A percentile compares a stretch with the other conserved stretches of the same genome.
These are phyloP conservation scores for Amphiduros pacificus DNA, from an alignment of 2,888 invertebrate genomes.

Conservation along the genomic window DNA sequence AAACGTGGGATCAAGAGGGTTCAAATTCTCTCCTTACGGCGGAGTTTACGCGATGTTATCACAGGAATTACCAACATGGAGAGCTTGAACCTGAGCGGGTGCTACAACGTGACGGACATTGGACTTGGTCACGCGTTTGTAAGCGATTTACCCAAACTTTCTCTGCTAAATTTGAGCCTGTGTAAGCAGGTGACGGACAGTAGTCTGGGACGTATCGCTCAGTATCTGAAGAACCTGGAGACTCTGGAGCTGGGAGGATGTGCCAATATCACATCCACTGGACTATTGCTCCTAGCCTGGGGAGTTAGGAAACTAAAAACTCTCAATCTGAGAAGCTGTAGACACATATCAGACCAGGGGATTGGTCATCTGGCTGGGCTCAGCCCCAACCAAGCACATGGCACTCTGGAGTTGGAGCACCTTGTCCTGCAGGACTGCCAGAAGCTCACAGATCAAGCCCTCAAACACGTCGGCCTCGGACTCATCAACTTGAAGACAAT, in stretches of 20 bases:
- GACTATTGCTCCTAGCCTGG: constrained; percentile 83
- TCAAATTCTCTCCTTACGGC: constrained; percentile 82
- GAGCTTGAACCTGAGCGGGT: constrained; percentile 86
- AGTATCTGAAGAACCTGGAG: constrained; percentile 80
- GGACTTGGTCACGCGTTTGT: constrained; percentile 82
- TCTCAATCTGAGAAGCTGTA: constrained; percentile 87
- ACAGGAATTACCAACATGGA: constrained; percentile 83
- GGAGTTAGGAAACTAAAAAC: constrained; percentile 81
- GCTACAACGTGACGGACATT: constrained; percentile 88
- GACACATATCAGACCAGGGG: constrained; percentile 88
- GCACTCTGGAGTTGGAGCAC: constrained; percentile 75
- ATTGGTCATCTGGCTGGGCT: constrained; percentile 80
- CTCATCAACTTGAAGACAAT: constrained; percentile 79
- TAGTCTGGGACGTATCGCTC: constrained; percentile 81
- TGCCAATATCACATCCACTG: constrained; percentile 85
- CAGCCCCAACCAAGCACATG: constrained; percentile 37
- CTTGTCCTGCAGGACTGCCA: constrained; percentile 93
- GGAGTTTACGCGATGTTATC: constrained; percentile 83
- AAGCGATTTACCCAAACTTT: constrained; percentile 73
- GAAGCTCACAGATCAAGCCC: constrained; percentile 85
- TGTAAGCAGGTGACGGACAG: constrained; percentile 96
- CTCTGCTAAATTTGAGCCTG: constrained; percentile 81
- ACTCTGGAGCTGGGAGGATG: constrained; percentile 89
- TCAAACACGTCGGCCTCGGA: constrained; percentile 82
- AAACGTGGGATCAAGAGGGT: constrained; percentile 84